Evolutionary conservation across 1,140 invertebrate genomes (phyloP).

Genomic region (Elysia chlorotica): DNA sequence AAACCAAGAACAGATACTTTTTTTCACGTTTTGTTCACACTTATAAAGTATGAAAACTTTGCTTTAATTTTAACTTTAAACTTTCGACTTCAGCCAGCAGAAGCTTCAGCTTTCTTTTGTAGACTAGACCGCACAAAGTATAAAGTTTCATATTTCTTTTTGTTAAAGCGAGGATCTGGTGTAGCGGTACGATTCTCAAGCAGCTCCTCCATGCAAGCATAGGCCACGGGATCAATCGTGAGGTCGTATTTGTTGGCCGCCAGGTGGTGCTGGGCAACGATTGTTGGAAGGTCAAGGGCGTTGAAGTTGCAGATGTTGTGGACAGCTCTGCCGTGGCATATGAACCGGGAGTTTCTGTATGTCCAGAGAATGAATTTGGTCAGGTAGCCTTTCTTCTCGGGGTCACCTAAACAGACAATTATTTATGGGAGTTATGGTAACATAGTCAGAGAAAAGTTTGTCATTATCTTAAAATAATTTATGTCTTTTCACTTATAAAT

Average conservation of each 20-base stretch:
- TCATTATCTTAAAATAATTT: not conserved
- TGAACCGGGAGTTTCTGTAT: not conserved
- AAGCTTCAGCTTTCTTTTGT: no score
- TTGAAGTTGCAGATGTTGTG: slow-evolving; percentile 13
- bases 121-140: no score
- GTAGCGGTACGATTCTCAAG: no score
- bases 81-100: no score
- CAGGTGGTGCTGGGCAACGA: not conserved
- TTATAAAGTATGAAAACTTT: no score
- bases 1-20: no score
- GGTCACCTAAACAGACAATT: slow-evolving; percentile 6
- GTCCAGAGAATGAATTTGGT: slow-evolving; percentile 10
- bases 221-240: slow-evolving; percentile 18
- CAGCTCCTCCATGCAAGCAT: slow-evolving; percentile 16
- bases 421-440: not conserved
- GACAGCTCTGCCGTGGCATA: slow-evolving; percentile 1
- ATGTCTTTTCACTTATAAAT: not conserved
- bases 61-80: no score
- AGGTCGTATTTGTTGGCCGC: slow-evolving; percentile 19
- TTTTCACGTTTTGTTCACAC: no score
- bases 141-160: no score
- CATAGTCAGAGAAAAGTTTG: not conserved
- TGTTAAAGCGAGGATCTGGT: no score
- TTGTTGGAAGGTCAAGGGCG: not conserved
- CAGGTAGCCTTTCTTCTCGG: slow-evolving; percentile 21